phyloP scores from a whole-genome alignment of 2,113 vertebrate species.

The Chlamydotis undulata region DNA sequence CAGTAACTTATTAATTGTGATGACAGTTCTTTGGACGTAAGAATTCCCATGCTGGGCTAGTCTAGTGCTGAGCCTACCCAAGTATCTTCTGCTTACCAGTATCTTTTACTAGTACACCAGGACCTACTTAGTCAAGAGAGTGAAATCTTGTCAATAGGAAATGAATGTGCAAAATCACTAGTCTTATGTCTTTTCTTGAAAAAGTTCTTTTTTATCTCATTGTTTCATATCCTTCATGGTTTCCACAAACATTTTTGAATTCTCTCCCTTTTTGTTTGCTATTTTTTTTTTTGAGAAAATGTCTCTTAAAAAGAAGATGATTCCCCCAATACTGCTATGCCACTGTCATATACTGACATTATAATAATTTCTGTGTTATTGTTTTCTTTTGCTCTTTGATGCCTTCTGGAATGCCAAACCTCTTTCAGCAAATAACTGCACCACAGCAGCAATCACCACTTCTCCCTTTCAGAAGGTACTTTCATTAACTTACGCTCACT shows the following conservation, averaged over 20 bases:
- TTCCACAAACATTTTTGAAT: background rate
- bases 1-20: background rate
- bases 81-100: background rate
- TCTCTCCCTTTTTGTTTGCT: background rate
- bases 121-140: background rate
- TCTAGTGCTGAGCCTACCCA: background rate
- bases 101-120: background rate
- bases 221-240: background rate
- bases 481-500: background rate
- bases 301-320: background rate
- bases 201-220: background rate
- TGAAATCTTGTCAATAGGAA: background rate
- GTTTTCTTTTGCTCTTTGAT: conserved; percentile 14
- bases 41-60: background rate
- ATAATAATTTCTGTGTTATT: background rate
- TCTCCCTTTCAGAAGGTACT: background rate
- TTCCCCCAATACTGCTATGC: background rate
- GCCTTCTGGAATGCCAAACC: background rate
- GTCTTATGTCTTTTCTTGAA: background rate
- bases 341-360: background rate
- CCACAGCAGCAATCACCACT: background rate
- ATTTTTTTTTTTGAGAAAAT: background rate
- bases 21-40: background rate
- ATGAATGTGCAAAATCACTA: background rate
- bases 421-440: background rate